Conservation (phyloP, 2,888 invertebrate genomes). For the Dinocampus coccinellae region DNA sequence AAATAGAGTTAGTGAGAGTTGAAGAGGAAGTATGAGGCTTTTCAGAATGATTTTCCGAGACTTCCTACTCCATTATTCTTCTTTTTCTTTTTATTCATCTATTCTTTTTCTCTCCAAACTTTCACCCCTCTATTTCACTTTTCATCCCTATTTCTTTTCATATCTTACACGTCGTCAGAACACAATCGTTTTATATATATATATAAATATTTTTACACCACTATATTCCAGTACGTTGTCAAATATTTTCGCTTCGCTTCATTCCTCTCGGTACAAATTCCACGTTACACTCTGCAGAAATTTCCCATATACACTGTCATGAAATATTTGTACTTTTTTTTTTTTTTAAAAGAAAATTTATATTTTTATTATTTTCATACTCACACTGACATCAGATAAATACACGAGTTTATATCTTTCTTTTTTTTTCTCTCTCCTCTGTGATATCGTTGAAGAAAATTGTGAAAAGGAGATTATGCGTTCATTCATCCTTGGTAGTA, state of each 20-base stretch:
- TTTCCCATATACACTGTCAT: not conserved
- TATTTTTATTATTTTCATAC: not conserved
- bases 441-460: slow-evolving; percentile 1
- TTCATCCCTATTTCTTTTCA: slow-evolving; percentile 22
- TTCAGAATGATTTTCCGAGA: slow-evolving; percentile 16
- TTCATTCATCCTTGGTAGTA: not conserved
- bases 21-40: not conserved
- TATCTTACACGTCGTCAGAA: slow-evolving; percentile 30
- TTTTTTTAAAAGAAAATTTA: not conserved
- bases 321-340: slow-evolving; percentile 9
- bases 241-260: slow-evolving; percentile 24
- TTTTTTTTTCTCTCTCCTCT: not conserved
- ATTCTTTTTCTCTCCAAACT: slow-evolving; percentile 1
- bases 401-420: not conserved
- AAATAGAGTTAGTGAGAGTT: not conserved
- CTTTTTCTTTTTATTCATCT: not conserved
- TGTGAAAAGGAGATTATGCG: slow-evolving; percentile 4
- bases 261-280: slow-evolving; percentile 6
- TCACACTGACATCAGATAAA: not conserved
- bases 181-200: slow-evolving; percentile 7
- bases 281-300: not conserved
- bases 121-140: slow-evolving; percentile 2
- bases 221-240: slow-evolving; percentile 20
- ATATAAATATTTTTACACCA: slow-evolving; percentile 7
- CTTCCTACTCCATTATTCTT: slow-evolving; percentile 4